These are phyloP conservation scores for Otus sunia DNA, from an alignment of 2,113 vertebrate species.

Conservation along the genomic window DNA sequence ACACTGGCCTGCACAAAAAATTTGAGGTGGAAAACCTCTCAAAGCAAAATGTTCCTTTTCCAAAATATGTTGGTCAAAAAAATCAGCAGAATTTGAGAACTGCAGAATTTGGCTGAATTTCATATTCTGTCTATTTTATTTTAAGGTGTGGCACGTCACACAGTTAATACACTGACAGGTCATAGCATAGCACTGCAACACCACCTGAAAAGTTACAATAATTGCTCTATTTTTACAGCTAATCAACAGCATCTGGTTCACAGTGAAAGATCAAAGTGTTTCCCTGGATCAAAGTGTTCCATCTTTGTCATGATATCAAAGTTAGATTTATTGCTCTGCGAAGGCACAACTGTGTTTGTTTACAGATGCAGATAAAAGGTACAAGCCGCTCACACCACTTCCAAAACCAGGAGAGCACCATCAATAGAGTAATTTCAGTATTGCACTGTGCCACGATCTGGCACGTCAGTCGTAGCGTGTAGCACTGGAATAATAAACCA, in stretches of 20 bases:
- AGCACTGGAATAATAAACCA: neutral
- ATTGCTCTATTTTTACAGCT: constrained; percentile 36
- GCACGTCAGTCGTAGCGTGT: no score
- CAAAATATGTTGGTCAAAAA: neutral
- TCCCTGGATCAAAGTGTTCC: constrained; percentile 17
- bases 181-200: neutral
- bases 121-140: neutral
- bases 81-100: neutral
- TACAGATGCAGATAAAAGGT: neutral
- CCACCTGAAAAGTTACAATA: neutral
- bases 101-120: neutral
- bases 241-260: constrained; percentile 22
- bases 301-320: neutral
- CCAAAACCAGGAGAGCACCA: neutral
- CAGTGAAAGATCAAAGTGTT: neutral
- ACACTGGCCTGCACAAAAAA: neutral
- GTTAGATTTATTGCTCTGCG: neutral
- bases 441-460: neutral
- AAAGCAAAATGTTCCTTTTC: neutral
- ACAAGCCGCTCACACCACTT: neutral
- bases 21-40: neutral
- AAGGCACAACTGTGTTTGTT: neutral
- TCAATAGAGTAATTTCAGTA: neutral
- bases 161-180: neutral
- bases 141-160: neutral